Evolutionary conservation across 2,113 vertebrate species (phyloP).

Genomic region (Xyrauchen texanus): DNA sequence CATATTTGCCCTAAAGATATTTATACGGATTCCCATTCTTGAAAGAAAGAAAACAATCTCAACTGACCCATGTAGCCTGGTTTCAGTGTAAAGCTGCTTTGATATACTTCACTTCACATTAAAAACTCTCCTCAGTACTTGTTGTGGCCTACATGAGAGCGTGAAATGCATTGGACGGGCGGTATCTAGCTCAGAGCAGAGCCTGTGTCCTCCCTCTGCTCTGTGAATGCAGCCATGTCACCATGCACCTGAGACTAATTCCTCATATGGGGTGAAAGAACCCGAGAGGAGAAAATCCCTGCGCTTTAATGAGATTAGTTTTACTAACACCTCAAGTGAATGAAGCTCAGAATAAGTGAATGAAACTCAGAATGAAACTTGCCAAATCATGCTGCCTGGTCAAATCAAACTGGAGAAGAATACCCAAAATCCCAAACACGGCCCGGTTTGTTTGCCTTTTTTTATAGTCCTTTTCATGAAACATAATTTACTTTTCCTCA

Average conservation of each 20-base stretch:
- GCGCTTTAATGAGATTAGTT: slow-evolving; percentile 55
- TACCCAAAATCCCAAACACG: slow-evolving; percentile 23
- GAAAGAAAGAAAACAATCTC: neutral
- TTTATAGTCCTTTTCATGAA: slow-evolving; percentile 5
- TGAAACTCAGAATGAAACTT: slow-evolving; percentile 42
- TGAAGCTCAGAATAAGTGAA: slow-evolving; percentile 50
- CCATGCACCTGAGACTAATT: slow-evolving; percentile 50
- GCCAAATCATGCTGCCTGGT: slow-evolving; percentile 30
- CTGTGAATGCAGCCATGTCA: slow-evolving; percentile 27
- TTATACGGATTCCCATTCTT: neutral
- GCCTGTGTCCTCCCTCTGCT: slow-evolving; percentile 8
- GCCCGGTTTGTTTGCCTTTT: slow-evolving; percentile 14
- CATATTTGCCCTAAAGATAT: no score
- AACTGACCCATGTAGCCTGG: neutral
- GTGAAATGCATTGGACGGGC: slow-evolving; percentile 28
- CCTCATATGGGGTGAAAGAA: slow-evolving; percentile 8
- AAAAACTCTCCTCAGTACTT: slow-evolving; percentile 17
- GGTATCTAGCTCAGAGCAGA: slow-evolving; percentile 4
- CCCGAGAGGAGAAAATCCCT: slow-evolving; percentile 16
- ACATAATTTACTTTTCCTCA: neutral
- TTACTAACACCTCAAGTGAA: slow-evolving; percentile 50
- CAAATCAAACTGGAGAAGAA: slow-evolving; percentile 39
- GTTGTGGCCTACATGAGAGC: slow-evolving; percentile 29
- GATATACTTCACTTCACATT: slow-evolving; percentile 29
- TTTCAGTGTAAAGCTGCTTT: slow-evolving; percentile 29